Evolutionary conservation across 2,888 invertebrate species (phyloP).

Genomic region (Tetropium fuscum): DNA sequence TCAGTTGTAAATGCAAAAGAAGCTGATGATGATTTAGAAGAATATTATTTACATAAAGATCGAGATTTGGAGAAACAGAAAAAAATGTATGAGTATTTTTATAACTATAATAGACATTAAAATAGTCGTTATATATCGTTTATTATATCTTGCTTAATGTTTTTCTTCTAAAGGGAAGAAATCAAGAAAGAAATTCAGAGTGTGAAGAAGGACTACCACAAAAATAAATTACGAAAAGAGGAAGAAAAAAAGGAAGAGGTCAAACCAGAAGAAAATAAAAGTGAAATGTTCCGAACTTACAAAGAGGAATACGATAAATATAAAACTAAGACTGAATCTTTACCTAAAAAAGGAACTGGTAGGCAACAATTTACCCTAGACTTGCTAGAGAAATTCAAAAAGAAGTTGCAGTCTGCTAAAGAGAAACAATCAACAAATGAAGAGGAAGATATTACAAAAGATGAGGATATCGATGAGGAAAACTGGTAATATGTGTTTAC

Average conservation of each 20-base stretch:
- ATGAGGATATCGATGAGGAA: slow-evolving; percentile 50
- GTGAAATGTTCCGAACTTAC: slow-evolving; percentile 70
- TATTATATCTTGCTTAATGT: background rate
- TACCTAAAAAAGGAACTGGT: slow-evolving; percentile 76
- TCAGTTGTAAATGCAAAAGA: background rate
- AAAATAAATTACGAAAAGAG: slow-evolving; percentile 70
- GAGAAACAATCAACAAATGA: slow-evolving; percentile 69
- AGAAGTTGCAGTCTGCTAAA: slow-evolving; percentile 78
- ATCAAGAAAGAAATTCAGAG: slow-evolving; percentile 81
- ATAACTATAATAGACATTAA: background rate
- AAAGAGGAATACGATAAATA: slow-evolving; percentile 69
- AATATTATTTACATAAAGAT: slow-evolving; percentile 72
- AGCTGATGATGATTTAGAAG: slow-evolving; percentile 63
- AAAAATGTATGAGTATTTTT: slow-evolving; percentile 51
- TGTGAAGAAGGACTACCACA: slow-evolving; percentile 74
- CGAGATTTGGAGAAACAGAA: slow-evolving; percentile 69
- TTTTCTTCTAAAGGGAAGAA: slow-evolving; percentile 69
- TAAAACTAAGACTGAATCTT: slow-evolving; percentile 59
- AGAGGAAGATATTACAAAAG: slow-evolving; percentile 54
- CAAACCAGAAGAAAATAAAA: slow-evolving; percentile 62
- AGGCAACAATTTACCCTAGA: slow-evolving; percentile 84
- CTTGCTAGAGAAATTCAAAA: slow-evolving; percentile 86
- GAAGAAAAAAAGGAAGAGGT: slow-evolving; percentile 64
- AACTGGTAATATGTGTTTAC: slow-evolving; percentile 45
- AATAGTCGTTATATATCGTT: background rate